Evolutionary conservation across 2,888 invertebrate species (phyloP), one percentile per base, ranked within the genome.

Genomic region (Empis stercorea): DNA sequence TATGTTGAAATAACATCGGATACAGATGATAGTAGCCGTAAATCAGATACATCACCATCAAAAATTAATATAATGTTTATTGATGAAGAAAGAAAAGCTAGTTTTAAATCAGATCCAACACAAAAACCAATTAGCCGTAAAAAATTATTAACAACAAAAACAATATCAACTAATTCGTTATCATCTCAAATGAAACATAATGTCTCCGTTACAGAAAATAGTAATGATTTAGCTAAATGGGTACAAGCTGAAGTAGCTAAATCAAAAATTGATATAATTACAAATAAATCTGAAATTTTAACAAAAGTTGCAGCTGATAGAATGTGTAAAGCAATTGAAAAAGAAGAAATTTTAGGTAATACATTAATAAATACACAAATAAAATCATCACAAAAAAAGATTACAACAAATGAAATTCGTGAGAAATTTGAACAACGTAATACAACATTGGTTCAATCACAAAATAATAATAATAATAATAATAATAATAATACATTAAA

Each of bases 11-110:
- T 67, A 13, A 66, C 69, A 36, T 68, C 69, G 10, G 69, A 70
- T 43, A 66, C 66, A 34, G 69, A 70, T 48, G 69, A 69, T 51
- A 68, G 69, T 51, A 68, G 67, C 48, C 63, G 68, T 10, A 60
- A 65, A 37, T 68, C 69, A n/a, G 66, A 65, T 42, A 56, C 57
- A 5, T 66, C 66, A 46, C 64, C 66, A 45, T 61, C 60, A 13
- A 67, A 68, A 58, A 62, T 67, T 47, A 68, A 64, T 66, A 66
- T 66, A 64, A 66, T 65, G 61, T 68, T 68, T 53, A 68, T 68
- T 34, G 69, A 68, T 51, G 68, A 68, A 51, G 68, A 68, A 53
- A 65, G 68, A 52, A 68, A 68, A 50, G 68, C 68, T 16, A 68
- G 68, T 54, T 68, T 66, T 51, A 68, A 68, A 52, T 62, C 61